A percentile compares a stretch with the other conserved stretches of the same genome.
These are phyloP conservation scores for Philereme vetulata DNA, from an alignment of 2,888 invertebrate species.

Conservation along the genomic window DNA sequence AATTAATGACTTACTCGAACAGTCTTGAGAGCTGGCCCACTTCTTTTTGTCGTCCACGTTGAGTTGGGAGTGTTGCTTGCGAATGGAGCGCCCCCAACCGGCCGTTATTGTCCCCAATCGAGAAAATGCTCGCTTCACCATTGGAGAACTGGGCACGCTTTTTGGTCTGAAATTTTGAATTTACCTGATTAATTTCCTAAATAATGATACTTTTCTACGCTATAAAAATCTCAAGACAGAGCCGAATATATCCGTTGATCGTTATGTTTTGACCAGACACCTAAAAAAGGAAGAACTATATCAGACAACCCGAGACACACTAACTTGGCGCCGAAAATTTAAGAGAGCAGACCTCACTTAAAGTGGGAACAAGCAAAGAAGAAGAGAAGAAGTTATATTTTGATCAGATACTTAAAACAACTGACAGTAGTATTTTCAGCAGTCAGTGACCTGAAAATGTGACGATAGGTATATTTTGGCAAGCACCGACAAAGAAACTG, in stretches of 20 bases:
- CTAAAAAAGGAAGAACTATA: too few relatives aligned
- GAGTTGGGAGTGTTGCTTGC: conserved; percentile 91
- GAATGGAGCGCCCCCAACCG: conserved; percentile 94
- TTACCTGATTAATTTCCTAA: too few relatives aligned
- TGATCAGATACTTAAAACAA: too few relatives aligned
- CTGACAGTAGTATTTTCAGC: background rate
- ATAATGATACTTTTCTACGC: too few relatives aligned
- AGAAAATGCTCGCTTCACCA: conserved; percentile 97
- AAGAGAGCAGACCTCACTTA: too few relatives aligned
- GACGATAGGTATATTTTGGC: background rate
- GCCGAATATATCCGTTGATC: too few relatives aligned
- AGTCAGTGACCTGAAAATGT: conserved; percentile 5
- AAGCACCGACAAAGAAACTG: background rate
- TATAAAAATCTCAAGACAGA: too few relatives aligned
- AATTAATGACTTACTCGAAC: conserved; percentile 88
- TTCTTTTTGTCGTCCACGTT: conserved; percentile 95
- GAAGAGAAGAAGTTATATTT: too few relatives aligned
- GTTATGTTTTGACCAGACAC: too few relatives aligned
- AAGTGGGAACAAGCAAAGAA: too few relatives aligned
- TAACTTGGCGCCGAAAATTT: too few relatives aligned
- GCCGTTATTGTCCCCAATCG: conserved; percentile 94
- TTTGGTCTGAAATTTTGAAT: conserved; percentile 86
- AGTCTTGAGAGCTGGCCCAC: conserved; percentile 96
- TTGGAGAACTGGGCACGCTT: conserved; percentile 96
- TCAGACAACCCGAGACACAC: too few relatives aligned